phyloP scores from a whole-genome alignment of 1,140 invertebrate genomes.

The Papilio helenus region DNA sequence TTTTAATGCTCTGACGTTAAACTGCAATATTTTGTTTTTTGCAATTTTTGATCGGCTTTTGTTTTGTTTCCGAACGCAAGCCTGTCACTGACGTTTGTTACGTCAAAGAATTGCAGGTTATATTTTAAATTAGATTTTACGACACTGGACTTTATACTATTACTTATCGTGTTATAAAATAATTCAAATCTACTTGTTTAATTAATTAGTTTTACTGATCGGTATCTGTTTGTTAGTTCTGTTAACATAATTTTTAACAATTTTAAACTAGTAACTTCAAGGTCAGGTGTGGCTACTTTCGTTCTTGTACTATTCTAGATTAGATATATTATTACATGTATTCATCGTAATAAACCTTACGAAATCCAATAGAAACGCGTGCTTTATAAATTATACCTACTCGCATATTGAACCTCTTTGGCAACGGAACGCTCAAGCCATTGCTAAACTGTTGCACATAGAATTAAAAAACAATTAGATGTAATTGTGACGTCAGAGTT shows the following conservation, averaged over 20 bases:
- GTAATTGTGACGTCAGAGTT: neutral
- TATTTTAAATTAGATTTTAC: neutral
- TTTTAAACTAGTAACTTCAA: neutral
- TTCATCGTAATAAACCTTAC: slow-evolving; percentile 7
- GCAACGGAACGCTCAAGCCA: slow-evolving; percentile 5
- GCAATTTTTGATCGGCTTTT: neutral
- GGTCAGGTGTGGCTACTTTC: neutral
- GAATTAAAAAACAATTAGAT: slow-evolving; percentile 26
- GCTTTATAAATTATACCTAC: slow-evolving; percentile 13
- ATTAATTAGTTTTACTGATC: too few relatives aligned
- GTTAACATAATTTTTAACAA: neutral
- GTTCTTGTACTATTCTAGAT: slow-evolving; percentile 9
- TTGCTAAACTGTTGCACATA: slow-evolving; percentile 23
- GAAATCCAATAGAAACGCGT: slow-evolving; percentile 17
- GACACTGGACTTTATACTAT: neutral
- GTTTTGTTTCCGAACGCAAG: slow-evolving; percentile 9
- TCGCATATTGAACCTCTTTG: slow-evolving; percentile 17
- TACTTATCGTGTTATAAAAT: neutral
- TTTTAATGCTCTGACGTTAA: neutral
- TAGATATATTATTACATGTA: slow-evolving; percentile 13
- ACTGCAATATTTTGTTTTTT: too few relatives aligned
- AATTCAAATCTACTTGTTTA: neutral
- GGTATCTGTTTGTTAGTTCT: neutral
- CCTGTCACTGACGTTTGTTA: neutral
- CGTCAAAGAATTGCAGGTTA: neutral